Base-by-base conservation (phyloP, 1,140 invertebrate species). In the Drosophila navojoa region DNA sequence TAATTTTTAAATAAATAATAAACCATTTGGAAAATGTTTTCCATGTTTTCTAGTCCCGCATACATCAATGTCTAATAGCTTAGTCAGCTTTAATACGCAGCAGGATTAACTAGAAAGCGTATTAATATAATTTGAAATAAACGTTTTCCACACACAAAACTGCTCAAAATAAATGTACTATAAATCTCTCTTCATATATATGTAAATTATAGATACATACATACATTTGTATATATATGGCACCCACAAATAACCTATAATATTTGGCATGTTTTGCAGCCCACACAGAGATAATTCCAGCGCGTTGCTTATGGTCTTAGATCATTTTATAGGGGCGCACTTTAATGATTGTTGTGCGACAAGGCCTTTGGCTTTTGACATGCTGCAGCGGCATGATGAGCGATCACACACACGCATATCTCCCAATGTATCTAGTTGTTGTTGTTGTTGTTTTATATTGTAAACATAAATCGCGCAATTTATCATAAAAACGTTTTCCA, bases 381-480 rank as follows among this genome's bases (percentile, higher is more conserved):
- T 45, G 44, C 44, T 29, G 58, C 42, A n/a, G 11, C 19, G 19
- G 19, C 38, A 15, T 27, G 61, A 64, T 66, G 68, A 71, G 60
- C 45, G 63, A 71, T 58, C 60, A 42, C 44, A 55, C 44, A 55
- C 35, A 32, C 42, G 42, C 13, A 19, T 45, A 45, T 45, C 42
- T 49, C 50, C 42, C 2, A 63, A 69, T 38, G 59, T 35, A 61
- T 52, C 38, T 52, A 22, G 9, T 53, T 16, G 4, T 35, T 35
- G 15, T 35, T 32, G 25, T 5, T 53, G 0, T 5, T 32, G 15
- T n/a, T 42, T 15, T 47, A 58, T 54, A 52, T 59, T 67, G 54
- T 72, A 45, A 67, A 47, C 70, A 72, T 67, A 72, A 67, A 72
- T 72, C 62, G 62, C 49, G 40, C 63, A 72, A 72, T 59, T 72